phyloP scores from a whole-genome alignment of 2,113 vertebrate genomes.

The Rhadina sibilatrix region DNA sequence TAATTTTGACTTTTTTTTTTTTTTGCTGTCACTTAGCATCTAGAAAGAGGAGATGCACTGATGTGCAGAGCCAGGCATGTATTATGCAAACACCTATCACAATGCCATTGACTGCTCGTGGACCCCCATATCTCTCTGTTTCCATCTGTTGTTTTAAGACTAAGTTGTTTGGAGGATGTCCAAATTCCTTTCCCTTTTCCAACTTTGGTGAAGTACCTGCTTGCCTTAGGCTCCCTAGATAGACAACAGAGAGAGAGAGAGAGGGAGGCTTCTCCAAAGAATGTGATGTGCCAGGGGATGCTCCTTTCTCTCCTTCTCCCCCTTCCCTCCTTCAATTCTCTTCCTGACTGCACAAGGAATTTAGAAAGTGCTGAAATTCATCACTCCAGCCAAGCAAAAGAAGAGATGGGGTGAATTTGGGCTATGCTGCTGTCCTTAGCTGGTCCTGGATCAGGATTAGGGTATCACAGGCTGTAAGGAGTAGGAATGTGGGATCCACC shows the following conservation, averaged over 20 bases:
- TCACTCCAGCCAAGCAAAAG: neutral
- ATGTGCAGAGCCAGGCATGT: neutral
- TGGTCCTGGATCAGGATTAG: neutral
- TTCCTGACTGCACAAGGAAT: neutral
- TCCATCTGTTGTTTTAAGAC: slow-evolving; percentile 63
- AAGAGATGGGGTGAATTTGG: neutral
- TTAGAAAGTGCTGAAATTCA: neutral
- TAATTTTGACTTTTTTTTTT: slow-evolving; percentile 3
- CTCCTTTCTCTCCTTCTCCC: neutral
- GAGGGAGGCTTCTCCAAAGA: neutral
- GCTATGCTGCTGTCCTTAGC: neutral
- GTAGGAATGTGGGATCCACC: neutral
- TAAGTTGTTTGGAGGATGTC: slow-evolving; percentile 55
- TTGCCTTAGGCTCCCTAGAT: neutral
- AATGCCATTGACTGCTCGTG: slow-evolving; percentile 40
- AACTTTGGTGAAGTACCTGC: slow-evolving; percentile 34
- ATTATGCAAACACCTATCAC: slow-evolving; percentile 43
- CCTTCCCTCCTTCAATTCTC: neutral
- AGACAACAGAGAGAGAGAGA: neutral
- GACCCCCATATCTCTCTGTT: slow-evolving; percentile 29
- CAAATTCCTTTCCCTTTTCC: slow-evolving; percentile 41
- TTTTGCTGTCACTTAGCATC: slow-evolving; percentile 48
- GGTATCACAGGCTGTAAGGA: neutral
- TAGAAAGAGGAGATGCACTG: neutral
- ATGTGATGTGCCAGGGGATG: neutral